phyloP scores from a whole-genome alignment of 2,113 vertebrate species.

The Arothron firmamentum region DNA sequence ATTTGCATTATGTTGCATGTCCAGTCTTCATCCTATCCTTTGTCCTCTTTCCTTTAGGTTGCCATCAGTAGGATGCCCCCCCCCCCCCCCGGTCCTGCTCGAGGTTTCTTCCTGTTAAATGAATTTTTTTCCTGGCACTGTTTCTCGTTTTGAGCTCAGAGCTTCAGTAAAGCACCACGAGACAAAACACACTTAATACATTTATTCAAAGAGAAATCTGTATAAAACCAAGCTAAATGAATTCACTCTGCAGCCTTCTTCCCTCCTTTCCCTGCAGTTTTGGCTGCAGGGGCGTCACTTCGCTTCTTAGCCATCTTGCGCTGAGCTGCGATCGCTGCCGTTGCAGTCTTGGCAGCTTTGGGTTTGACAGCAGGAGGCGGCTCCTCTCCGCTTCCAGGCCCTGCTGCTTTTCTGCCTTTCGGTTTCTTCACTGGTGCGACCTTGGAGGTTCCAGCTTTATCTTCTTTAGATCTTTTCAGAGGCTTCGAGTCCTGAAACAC shows the following conservation, averaged over 20 bases:
- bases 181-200: background rate
- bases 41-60: too few species aligned
- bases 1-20: too few species aligned
- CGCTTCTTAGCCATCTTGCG: slow-evolving; percentile 23
- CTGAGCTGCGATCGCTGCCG: background rate
- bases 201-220: slow-evolving; percentile 20
- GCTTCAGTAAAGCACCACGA: too few species aligned
- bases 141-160: too few species aligned
- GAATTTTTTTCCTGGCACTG: too few species aligned
- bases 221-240: background rate
- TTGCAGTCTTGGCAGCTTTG: slow-evolving; percentile 34
- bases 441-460: slow-evolving; percentile 31
- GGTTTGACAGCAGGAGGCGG: slow-evolving; percentile 12
- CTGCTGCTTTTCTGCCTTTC: slow-evolving; percentile 54
- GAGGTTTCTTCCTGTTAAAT: too few species aligned
- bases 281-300: slow-evolving; percentile 17
- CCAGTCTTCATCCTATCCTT: too few species aligned
- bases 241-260: slow-evolving; percentile 42
- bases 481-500: slow-evolving; percentile 40
- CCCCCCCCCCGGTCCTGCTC: too few species aligned
- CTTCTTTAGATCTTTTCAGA: slow-evolving; percentile 32
- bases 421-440: slow-evolving; percentile 65
- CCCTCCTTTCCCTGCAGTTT: slow-evolving; percentile 43
- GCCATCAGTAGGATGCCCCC: too few species aligned
- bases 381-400: background rate